Evolutionary conservation across 1,140 invertebrate species (phyloP), one percentile per base, ranked within the genome.

Genomic region (Heliothis subflexa): DNA sequence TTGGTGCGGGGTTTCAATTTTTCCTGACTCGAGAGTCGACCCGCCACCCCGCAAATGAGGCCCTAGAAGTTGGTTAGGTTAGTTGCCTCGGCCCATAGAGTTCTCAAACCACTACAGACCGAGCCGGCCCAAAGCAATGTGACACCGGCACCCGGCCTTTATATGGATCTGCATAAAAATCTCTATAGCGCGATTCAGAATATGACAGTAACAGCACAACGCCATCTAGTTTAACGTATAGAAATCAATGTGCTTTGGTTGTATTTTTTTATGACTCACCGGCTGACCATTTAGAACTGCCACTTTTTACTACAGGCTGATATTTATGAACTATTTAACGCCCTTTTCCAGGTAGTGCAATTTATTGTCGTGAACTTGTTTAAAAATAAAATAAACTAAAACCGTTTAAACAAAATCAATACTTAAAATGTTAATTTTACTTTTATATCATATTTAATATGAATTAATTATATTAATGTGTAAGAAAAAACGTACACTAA

Each of bases 61-160:
- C 85, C 92, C 93, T 81, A 93, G 89, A 92, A 92, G 66, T 68
- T 87, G 91, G 91, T 94, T 94, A 94, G 93, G 93, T 94, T 94
- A 94, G 92, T 72, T 50, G 47, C 90, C 92, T 94, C 92, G 88
- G 71, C 90, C 88, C 83, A 81, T 62, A 62, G 70, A 78, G 83
- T 87, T 86, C 89, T 86, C 54, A 79, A 84, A 88, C 77, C 66
- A 47, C 52, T 62, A 71, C 45, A 79, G 87, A 90, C 87, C 87
- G 90, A 94, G 93, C 91, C 92, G 93, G 91, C 88, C 13, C 9
- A 4, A 81, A 83, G 88, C 89, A 70, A 47, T 0, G 3, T 12
- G 7, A 0, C 47, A 0, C n/a, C 3, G 14, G 9, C 18, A 5
- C 0, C 12, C n/a, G 28, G 49, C 47, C 75, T 49, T 70, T 82